Evolutionary conservation across 2,888 invertebrate species (phyloP).

Genomic region (Leptarthrus brevirostris): DNA sequence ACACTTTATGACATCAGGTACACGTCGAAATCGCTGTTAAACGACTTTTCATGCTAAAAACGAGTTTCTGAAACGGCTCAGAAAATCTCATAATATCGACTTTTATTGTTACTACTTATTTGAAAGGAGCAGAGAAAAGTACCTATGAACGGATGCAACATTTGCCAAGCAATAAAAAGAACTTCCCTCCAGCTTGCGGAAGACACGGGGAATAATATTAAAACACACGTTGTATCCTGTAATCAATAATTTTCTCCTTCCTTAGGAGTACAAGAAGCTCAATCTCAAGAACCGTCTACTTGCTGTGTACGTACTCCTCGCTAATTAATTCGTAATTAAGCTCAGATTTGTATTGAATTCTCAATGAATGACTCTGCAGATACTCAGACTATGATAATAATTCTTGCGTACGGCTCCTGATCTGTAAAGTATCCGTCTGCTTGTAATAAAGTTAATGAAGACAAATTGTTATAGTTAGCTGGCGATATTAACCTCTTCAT

Average conservation of each 20-base stretch:
- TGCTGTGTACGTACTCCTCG: neutral
- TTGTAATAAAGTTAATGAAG: slow-evolving; percentile 40
- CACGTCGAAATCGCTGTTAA: slow-evolving; percentile 13
- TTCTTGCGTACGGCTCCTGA: neutral
- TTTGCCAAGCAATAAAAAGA: neutral
- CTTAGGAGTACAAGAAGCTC: neutral
- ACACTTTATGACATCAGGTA: slow-evolving; percentile 44
- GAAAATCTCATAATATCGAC: neutral
- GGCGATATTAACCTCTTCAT: slow-evolving; percentile 34
- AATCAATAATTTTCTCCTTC: slow-evolving; percentile 20
- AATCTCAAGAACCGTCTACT: neutral
- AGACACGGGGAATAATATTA: no score
- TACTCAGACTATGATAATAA: neutral
- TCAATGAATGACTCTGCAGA: slow-evolving; percentile 1
- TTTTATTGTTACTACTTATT: slow-evolving; percentile 17
- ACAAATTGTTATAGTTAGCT: slow-evolving; percentile 34
- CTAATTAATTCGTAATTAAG: slow-evolving; percentile 39
- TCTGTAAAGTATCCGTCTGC: neutral
- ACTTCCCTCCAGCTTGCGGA: no score
- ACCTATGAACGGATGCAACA: no score
- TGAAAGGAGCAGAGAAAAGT: neutral
- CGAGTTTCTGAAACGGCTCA: neutral
- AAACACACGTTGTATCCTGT: neutral
- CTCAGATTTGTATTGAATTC: slow-evolving; percentile 34
- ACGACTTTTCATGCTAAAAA: slow-evolving; percentile 13